These are phyloP conservation scores for Sclerodermus sp. DNA, from an alignment of 2,888 invertebrate species.

Conservation along the genomic window DNA sequence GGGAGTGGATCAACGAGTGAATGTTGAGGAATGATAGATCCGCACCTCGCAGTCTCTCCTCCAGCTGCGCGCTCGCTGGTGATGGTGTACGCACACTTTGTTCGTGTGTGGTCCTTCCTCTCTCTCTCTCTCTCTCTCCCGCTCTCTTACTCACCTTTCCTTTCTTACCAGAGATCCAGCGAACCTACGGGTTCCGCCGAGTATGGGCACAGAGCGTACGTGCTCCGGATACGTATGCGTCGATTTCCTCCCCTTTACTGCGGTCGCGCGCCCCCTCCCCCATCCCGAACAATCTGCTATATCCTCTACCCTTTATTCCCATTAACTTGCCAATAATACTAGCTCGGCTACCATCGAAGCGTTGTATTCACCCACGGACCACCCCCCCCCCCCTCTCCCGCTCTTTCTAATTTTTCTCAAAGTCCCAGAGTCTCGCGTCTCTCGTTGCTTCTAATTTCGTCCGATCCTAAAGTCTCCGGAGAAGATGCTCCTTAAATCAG, in stretches of 20 bases:
- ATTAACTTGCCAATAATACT: conserved; percentile 29
- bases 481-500: too few species aligned
- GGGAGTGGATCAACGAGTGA: too few species aligned
- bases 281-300: conserved; percentile 30
- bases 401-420: neutral
- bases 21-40: too few species aligned
- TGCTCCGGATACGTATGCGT: conserved; percentile 52
- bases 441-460: neutral
- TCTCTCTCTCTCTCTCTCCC: too few species aligned
- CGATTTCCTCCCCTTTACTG: conserved; percentile 36
- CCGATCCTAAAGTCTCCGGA: too few species aligned
- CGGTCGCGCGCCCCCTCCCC: conserved; percentile 11
- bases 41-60: too few species aligned
- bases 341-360: too few species aligned
- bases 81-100: too few species aligned
- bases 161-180: conserved; percentile 11
- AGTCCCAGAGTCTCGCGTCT: neutral
- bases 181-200: conserved; percentile 36
- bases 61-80: neutral
- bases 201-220: conserved; percentile 56
- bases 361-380: too few species aligned
- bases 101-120: too few species aligned
- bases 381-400: too few species aligned
- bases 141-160: too few species aligned
- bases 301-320: conserved; percentile 28